Evolutionary conservation across 1,140 invertebrate genomes (phyloP).

Genomic region (Harpegnathos saltator): DNA sequence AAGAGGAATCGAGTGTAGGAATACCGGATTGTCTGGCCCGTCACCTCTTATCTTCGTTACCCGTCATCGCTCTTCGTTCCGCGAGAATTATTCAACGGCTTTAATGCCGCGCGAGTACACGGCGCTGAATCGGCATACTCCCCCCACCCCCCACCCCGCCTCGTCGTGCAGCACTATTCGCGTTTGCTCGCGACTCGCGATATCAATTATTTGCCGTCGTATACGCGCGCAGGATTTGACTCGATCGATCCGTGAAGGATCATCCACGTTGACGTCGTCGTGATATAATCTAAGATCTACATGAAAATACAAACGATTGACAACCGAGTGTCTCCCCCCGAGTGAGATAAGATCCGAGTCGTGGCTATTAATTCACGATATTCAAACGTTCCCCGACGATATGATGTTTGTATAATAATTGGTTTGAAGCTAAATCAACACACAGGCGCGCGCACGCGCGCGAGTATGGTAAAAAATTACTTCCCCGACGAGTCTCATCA

Average conservation of each 20-base stretch:
- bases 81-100: conserved; percentile 60
- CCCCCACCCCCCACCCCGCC: not conserved
- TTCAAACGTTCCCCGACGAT: too few species aligned
- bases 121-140: conserved; percentile 25
- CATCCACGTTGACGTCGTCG: too few species aligned
- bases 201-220: conserved; percentile 37
- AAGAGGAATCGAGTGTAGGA: conserved; percentile 59
- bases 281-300: not conserved
- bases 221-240: conserved; percentile 4
- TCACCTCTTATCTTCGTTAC: conserved; percentile 64
- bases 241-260: not conserved
- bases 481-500: not conserved
- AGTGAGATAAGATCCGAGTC: too few species aligned
- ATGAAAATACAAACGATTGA: too few species aligned
- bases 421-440: not conserved
- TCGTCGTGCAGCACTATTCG: too few species aligned
- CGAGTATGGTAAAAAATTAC: conserved; percentile 15
- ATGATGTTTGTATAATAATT: too few species aligned
- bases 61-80: conserved; percentile 61
- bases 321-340: too few species aligned
- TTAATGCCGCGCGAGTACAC: conserved; percentile 52
- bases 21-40: conserved; percentile 61
- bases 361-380: too few species aligned
- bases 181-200: conserved; percentile 1
- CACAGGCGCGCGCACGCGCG: too few species aligned